phyloP scores from a whole-genome alignment of 2,797 vertebrate species.

The Paedocypris micromegethes region DNA sequence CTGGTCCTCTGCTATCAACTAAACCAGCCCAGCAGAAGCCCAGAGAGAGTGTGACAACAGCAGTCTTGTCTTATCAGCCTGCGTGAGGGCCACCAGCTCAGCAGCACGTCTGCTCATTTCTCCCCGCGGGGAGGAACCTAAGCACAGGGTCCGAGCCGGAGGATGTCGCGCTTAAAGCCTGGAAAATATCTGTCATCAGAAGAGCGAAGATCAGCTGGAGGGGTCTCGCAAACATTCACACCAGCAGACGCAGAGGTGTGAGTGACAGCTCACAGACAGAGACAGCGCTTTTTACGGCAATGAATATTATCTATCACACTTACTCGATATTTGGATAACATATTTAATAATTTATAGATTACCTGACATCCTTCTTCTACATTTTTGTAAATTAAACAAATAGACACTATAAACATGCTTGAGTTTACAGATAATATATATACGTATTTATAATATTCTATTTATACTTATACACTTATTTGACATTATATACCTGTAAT shows the following conservation, averaged over 20 bases:
- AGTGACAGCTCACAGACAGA: slow-evolving; percentile 44
- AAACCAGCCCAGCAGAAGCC: slow-evolving; percentile 63
- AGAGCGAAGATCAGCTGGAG: slow-evolving; percentile 54
- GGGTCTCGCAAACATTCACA: slow-evolving; percentile 60
- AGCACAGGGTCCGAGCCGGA: slow-evolving; percentile 39
- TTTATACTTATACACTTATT: too few species aligned
- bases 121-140: slow-evolving; percentile 35
- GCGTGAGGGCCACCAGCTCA: slow-evolving; percentile 51
- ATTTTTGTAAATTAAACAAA: too few species aligned
- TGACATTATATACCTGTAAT: too few species aligned
- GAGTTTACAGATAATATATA: too few species aligned
- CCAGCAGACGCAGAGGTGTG: slow-evolving; percentile 40
- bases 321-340: too few species aligned
- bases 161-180: slow-evolving; percentile 61
- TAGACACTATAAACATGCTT: too few species aligned
- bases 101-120: slow-evolving; percentile 57
- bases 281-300: too few species aligned
- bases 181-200: slow-evolving; percentile 76
- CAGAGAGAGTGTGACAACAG: slow-evolving; percentile 67
- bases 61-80: slow-evolving; percentile 65
- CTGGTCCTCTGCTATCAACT: slow-evolving; percentile 34
- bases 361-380: too few species aligned
- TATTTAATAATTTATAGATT: too few species aligned
- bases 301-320: too few species aligned
- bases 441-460: too few species aligned